Conservation (phyloP, 1,140 invertebrate species). For the Ceratoteleas bidentatus region DNA sequence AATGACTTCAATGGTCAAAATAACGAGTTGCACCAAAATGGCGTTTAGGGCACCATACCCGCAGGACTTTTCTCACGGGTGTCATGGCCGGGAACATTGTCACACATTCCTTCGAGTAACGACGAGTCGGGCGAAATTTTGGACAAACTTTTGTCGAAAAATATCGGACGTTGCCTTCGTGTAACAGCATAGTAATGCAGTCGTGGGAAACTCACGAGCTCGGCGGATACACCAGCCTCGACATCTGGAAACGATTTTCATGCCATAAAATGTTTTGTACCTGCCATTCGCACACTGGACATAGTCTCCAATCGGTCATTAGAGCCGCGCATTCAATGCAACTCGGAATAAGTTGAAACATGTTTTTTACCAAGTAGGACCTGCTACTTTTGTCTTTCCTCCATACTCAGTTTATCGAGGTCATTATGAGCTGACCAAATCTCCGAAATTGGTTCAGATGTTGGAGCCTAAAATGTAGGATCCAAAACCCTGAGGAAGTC, state of each 20-base stretch:
- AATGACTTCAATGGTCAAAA: conserved; percentile 8
- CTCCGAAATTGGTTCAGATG: no score
- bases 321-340: conserved; percentile 52
- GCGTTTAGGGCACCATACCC: conserved; percentile 25
- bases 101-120: conserved; percentile 40
- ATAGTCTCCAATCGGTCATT: conserved; percentile 52
- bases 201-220: conserved; percentile 68
- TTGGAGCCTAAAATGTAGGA: no score
- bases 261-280: conserved; percentile 70
- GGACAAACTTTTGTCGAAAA: conserved; percentile 56
- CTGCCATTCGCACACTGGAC: conserved; percentile 53
- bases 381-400: neutral
- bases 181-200: conserved; percentile 68
- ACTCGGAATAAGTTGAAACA: conserved; percentile 33
- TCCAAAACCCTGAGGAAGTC: no score
- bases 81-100: conserved; percentile 22
- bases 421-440: neutral
- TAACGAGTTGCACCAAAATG: conserved; percentile 43
- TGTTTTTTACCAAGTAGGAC: conserved; percentile 20
- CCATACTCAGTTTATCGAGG: neutral
- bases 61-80: conserved; percentile 52
- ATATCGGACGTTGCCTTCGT: conserved; percentile 61
- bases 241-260: conserved; percentile 77
- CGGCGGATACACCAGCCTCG: conserved; percentile 47
- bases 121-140: conserved; percentile 44